These are phyloP conservation scores for Pholis gunnellus DNA, from an alignment of 2,113 vertebrate species.

Conservation along the genomic window DNA sequence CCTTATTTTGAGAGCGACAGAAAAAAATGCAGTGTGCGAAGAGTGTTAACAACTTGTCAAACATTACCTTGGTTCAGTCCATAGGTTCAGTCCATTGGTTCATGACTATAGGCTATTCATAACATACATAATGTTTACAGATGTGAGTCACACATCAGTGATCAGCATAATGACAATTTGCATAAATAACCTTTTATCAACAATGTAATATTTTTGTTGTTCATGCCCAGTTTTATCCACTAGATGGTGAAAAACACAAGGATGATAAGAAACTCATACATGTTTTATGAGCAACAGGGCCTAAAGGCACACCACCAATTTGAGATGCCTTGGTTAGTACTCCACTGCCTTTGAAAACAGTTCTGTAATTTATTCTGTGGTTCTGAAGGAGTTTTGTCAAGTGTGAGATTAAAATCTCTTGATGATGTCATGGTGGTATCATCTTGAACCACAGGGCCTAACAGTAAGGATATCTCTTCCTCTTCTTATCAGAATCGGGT, in stretches of 20 bases:
- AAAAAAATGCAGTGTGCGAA: neutral
- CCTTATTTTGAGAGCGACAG: neutral
- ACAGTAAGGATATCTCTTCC: neutral
- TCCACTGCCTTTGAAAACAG: neutral
- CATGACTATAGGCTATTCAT: neutral
- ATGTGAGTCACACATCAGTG: neutral
- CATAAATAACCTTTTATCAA: neutral
- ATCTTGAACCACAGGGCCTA: neutral
- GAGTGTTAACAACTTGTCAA: neutral
- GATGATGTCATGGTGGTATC: neutral
- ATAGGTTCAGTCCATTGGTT: neutral
- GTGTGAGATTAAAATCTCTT: neutral
- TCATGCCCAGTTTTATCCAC: neutral
- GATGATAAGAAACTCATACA: neutral
- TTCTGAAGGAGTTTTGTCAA: neutral
- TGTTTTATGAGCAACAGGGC: neutral
- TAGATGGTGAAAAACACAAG: slow-evolving; percentile 7
- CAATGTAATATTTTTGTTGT: neutral
- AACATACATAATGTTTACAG: neutral
- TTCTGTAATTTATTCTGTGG: neutral
- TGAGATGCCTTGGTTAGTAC: neutral
- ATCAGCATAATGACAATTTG: neutral
- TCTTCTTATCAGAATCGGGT: neutral
- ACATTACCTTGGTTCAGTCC: neutral
- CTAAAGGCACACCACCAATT: neutral